Evolutionary conservation across 2,888 invertebrate genomes (phyloP), one percentile per base, ranked within the genome.

Genomic region (Pachliopta kotzebuea): DNA sequence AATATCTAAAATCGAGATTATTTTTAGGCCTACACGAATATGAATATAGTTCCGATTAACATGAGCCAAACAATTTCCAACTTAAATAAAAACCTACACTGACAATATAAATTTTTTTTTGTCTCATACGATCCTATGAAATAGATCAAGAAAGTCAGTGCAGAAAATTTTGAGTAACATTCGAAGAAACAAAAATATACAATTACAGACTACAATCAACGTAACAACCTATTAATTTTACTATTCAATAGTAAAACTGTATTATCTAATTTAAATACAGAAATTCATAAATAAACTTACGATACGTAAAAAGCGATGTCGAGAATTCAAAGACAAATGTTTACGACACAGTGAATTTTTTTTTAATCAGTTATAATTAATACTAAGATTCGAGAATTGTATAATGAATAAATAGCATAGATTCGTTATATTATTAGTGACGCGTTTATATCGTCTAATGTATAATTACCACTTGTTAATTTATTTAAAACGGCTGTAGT

Each of bases 141-240:
- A 42, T 11, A 42, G 26, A 26, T n/a, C n/a, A n/a, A n/a, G n/a
- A 60, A n/a, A 52, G 52, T 52, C 18, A 26, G 45, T n/a, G 14
- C 37, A 37, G 37, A 37, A 37, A n/a, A 26, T 20, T 29, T 29
- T 60, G 20, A 37, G 2, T 56, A 60, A 60, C 53, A 73, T 75
- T 74, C 74, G 77, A 71, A 69, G 70, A 86, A 88, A 86, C 87
- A 85, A 85, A 89, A 86, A 89, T 90, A 85, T 88, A 90, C 90
- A 90, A 74, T 80, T 73, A 80, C 76, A 80, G 81, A 78, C 78
- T 83, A 86, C 74, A 84, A 86, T 85, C 86, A 87, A 89, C 86
- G 88, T 87, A 90, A 90, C 90, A 90, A 90, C 90, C 90, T 83
- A 83, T 84, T 84, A 74, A 79, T 83, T 86, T 88, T 81, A 90